phyloP scores from a whole-genome alignment of 2,888 invertebrate species.

The Dinocampus coccinellae region DNA sequence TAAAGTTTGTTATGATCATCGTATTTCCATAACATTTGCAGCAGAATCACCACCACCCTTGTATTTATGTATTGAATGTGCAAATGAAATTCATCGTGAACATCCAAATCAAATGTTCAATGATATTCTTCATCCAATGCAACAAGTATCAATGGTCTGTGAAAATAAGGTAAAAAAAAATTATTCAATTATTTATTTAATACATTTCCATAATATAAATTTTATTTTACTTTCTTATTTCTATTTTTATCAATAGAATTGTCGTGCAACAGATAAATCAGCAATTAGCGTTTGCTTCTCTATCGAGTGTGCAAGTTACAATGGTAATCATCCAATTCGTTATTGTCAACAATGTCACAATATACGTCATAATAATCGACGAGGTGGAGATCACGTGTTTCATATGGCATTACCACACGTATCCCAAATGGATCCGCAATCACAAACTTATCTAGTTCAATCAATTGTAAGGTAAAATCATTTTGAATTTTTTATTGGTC shows the following conservation, averaged over 20 bases:
- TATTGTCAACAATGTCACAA: constrained; percentile 92
- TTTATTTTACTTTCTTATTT: constrained; percentile 12
- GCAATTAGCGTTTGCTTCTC: constrained; percentile 97
- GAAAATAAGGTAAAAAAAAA: constrained; percentile 84
- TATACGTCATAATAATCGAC: constrained; percentile 87
- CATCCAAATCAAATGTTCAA: constrained; percentile 88
- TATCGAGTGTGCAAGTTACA: constrained; percentile 95
- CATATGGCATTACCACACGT: constrained; percentile 89
- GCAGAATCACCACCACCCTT: constrained; percentile 93
- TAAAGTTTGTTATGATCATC: constrained; percentile 95
- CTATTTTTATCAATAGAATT: constrained; percentile 76
- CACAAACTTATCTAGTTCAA: constrained; percentile 94
- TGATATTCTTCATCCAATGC: constrained; percentile 92
- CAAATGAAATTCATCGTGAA: constrained; percentile 90
- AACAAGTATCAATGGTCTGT: constrained; percentile 94
- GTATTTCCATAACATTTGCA: constrained; percentile 88
- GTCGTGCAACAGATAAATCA: constrained; percentile 89
- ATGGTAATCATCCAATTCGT: constrained; percentile 95
- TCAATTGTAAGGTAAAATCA: constrained; percentile 85
- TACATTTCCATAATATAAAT: too few relatives aligned
- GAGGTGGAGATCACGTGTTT: constrained; percentile 91
- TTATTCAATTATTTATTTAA: not conserved
- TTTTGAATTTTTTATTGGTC: not conserved
- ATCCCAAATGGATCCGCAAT: constrained; percentile 91
- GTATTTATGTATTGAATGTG: constrained; percentile 96